A percentile compares a stretch with the other conserved stretches of the same genome.
These are phyloP conservation scores for Gyrodactylus bullatarudis DNA, from an alignment of 1,140 invertebrate species.

Conservation along the genomic window DNA sequence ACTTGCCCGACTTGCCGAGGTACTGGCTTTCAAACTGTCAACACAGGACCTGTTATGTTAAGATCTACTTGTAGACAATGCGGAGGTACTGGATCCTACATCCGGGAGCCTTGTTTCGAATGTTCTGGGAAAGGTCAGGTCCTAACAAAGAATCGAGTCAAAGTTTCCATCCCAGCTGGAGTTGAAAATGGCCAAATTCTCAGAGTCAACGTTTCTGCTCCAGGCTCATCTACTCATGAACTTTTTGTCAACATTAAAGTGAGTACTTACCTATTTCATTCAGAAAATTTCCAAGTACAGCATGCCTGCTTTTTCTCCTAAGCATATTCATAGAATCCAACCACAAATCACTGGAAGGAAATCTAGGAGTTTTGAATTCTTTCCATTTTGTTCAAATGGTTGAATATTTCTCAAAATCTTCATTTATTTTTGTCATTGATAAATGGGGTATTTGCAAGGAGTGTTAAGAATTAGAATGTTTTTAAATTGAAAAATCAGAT, in stretches of 20 bases:
- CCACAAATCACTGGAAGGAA: too few species aligned
- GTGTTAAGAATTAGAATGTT: too few species aligned
- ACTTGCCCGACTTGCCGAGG: conserved; percentile 1
- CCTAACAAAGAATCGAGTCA: background rate
- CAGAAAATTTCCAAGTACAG: too few species aligned
- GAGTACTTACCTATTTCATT: too few species aligned
- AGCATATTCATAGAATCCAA: too few species aligned
- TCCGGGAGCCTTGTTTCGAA: conserved; percentile 56
- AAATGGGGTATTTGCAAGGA: too few species aligned
- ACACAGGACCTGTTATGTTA: conserved; percentile 63
- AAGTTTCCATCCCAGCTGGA: conserved; percentile 14
- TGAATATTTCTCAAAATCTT: too few species aligned
- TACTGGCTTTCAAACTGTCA: conserved; percentile 24
- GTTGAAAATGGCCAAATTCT: conserved; percentile 83
- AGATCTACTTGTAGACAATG: conserved; percentile 68
- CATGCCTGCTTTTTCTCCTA: too few species aligned
- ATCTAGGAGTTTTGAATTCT: too few species aligned
- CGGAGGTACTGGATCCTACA: conserved; percentile 45
- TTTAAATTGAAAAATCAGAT: too few species aligned
- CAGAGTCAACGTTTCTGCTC: conserved; percentile 31
- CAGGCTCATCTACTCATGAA: conserved; percentile 27
- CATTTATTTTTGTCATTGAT: too few species aligned
- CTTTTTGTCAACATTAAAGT: conserved; percentile 48
- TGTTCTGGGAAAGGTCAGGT: conserved; percentile 31
- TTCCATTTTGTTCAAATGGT: too few species aligned